Base-by-base conservation (phyloP, 1,140 invertebrate species). In the Daktulosphaira vitifoliae region DNA sequence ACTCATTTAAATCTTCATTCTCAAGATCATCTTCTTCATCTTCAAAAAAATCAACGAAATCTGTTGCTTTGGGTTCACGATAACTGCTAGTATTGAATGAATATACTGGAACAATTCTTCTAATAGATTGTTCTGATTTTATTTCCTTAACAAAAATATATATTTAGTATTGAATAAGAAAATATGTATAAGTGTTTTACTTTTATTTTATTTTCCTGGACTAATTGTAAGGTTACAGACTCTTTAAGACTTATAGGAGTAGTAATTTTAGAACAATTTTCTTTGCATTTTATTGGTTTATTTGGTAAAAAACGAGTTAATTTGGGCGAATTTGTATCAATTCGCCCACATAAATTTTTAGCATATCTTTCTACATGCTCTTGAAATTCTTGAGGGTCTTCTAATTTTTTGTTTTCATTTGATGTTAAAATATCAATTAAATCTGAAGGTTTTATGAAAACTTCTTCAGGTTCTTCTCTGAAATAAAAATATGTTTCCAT, bases 371-470 rank as follows among this genome's bases (percentile, higher is more conserved):
- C 65, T 33, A 66, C 25, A 7, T 50, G 49, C 4, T 49, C 16
- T 2, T 8, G 11, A 6, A 39, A 48, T 33, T n/a, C 39, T 9
- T 33, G 8, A 15, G 13, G n/a, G n/a, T 15, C 9, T 59, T 5
- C 0, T 44, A n/a, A 13, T 62, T 33, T 6, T 13, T 62, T 42
- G 15, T 25, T 11, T 56, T 0, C 0, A 6, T 56, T 56, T 46
- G 16, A n/a, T 13, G 2, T 20, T 48, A 18, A 13, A 9, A n/a
- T 20, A 1, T 82, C 81, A 54, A 77, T 69, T 33, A 86, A 69
- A 71, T 86, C 83, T 70, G 81, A 78, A 48, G 78, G 73, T 22
- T 80, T 84, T 39, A 86, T 81, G 2, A 84, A 71, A 22, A 75
- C 76, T 68, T 80, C 77, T 51, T 80, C 78, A 6, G 79, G 76